Percentiles rank a stretch among this genome's conserved stretches.
Evolutionary conservation across 2,888 invertebrate species (phyloP).

Genomic region (Thereva nobilitata): DNA sequence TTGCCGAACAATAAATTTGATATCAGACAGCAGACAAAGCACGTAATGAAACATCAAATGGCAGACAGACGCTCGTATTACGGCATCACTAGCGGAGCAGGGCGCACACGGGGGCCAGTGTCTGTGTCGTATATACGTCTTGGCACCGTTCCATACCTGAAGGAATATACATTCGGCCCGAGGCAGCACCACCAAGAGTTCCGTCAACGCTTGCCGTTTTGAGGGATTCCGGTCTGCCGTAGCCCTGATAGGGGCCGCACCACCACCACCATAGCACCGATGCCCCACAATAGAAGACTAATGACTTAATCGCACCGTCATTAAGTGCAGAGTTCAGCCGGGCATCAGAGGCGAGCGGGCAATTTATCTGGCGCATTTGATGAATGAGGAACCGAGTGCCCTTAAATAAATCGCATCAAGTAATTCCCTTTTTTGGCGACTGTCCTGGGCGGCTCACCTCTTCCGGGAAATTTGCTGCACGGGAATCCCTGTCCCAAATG

Average conservation of each 20-base stretch:
- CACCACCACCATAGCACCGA: conserved; percentile 16
- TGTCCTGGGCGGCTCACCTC: conserved; percentile 35
- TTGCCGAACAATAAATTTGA: conserved; percentile 38
- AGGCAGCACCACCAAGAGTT: conserved; percentile 3
- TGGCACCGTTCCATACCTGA: conserved; percentile 37
- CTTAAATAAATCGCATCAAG: conserved; percentile 39
- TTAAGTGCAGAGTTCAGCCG: conserved; percentile 38
- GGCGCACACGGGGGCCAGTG: no score
- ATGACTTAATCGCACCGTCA: conserved; percentile 42
- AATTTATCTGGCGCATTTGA: conserved; percentile 39
- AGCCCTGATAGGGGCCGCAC: conserved; percentile 12
- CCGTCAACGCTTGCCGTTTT: conserved; percentile 22
- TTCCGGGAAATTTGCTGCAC: neutral
- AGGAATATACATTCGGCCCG: conserved; percentile 21
- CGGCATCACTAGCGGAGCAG: conserved; percentile 1
- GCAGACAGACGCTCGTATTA: conserved; percentile 18
- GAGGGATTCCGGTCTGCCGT: conserved; percentile 20
- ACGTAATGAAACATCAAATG: conserved; percentile 39
- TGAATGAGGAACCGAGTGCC: conserved; percentile 39
- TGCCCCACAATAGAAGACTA: conserved; percentile 41
- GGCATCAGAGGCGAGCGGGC: conserved; percentile 32
- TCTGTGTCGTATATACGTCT: conserved; percentile 19
- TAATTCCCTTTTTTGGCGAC: conserved; percentile 35
- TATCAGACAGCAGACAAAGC: conserved; percentile 38
- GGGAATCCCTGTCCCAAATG: no score